A percentile compares a stretch with the other conserved stretches of the same genome.
These are phyloP conservation scores for Drosophila subsilvestris DNA, from an alignment of 2,888 invertebrate genomes.

Conservation along the genomic window DNA sequence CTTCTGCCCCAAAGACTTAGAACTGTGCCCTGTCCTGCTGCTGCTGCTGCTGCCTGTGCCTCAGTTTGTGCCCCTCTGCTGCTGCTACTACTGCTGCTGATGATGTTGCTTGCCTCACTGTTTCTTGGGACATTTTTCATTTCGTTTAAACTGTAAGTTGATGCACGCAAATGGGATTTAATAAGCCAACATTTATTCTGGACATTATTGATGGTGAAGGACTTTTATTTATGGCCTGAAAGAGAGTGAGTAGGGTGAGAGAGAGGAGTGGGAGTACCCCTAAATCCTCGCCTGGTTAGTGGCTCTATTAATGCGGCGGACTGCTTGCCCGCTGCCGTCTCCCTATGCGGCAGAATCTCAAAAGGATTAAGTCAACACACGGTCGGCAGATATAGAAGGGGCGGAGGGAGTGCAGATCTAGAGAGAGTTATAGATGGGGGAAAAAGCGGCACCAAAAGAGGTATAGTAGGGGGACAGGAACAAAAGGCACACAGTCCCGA, in stretches of 20 bases:
- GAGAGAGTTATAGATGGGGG: neutral
- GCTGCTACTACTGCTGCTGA: conserved; percentile 52
- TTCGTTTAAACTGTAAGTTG: conserved; percentile 67
- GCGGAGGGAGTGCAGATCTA: no score
- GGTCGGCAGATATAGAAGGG: conserved; percentile 6
- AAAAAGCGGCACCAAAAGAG: neutral
- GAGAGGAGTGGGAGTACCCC: neutral
- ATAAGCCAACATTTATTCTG: conserved; percentile 79
- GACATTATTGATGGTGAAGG: conserved; percentile 74
- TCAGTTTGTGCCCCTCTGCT: conserved; percentile 19
- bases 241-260: neutral
- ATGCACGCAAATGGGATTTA: conserved; percentile 75
- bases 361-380: conserved; percentile 76
- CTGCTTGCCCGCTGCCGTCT: conserved; percentile 5
- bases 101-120: conserved; percentile 49
- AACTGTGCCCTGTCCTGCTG: neutral
- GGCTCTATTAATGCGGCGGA: conserved; percentile 57
- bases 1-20: neutral
- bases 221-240: conserved; percentile 62
- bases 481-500: conserved; percentile 57
- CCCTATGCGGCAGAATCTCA: conserved; percentile 80
- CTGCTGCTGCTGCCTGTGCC: neutral
- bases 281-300: conserved; percentile 28
- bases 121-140: conserved; percentile 67
- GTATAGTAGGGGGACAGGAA: conserved; percentile 27